These are phyloP conservation scores for Drosophila buzzatii DNA, from an alignment of 2,888 invertebrate species.

Conservation along the genomic window DNA sequence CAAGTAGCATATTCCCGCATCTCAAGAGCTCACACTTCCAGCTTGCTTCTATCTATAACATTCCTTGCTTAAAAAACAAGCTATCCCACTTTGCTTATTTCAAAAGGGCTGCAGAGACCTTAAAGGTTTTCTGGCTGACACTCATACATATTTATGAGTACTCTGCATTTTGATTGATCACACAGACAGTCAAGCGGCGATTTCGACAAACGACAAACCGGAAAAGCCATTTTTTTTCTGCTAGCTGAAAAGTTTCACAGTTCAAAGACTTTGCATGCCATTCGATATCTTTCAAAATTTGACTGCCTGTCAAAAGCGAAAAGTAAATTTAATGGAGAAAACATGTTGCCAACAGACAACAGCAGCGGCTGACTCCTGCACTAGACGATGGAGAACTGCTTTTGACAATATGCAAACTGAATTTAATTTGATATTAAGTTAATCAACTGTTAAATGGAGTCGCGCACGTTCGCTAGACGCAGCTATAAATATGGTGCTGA, in stretches of 20 bases:
- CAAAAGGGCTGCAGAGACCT: neutral
- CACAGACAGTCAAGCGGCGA: neutral
- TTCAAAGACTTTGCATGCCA: neutral
- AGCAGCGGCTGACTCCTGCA: neutral
- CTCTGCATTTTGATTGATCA: constrained; percentile 64
- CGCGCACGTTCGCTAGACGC: neutral
- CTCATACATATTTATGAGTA: constrained; percentile 44
- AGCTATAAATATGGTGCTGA: neutral
- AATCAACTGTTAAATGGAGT: constrained; percentile 27
- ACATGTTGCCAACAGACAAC: constrained; percentile 10
- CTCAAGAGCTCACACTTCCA: neutral
- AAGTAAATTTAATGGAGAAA: constrained; percentile 24
- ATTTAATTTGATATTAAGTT: constrained; percentile 10
- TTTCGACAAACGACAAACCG: constrained; percentile 1
- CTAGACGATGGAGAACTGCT: neutral
- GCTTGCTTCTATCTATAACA: too few relatives aligned
- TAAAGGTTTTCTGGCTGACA: constrained; percentile 33
- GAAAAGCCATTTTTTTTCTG: constrained; percentile 4
- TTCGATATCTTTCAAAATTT: neutral
- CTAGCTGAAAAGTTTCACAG: neutral
- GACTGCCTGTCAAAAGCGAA: constrained; percentile 13
- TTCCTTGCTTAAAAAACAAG: neutral
- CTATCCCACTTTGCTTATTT: neutral
- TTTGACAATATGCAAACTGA: constrained; percentile 2
- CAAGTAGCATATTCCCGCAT: neutral